phyloP scores from a whole-genome alignment of 2,888 invertebrate species.

The Limnephilus marmoratus region DNA sequence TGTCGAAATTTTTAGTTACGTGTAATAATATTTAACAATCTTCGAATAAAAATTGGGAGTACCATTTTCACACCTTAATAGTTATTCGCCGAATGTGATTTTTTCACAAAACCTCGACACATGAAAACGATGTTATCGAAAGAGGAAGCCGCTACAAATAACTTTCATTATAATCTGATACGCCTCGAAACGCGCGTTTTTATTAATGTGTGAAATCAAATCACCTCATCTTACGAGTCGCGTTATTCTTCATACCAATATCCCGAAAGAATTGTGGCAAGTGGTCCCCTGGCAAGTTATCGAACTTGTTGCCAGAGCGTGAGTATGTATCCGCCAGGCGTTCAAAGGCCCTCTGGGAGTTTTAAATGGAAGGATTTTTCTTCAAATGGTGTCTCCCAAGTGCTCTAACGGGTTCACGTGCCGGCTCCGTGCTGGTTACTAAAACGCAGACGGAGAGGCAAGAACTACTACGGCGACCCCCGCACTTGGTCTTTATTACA shows the following conservation, averaged over 20 bases:
- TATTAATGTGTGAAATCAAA: not conserved
- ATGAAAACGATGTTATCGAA: not conserved
- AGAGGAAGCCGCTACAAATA: not conserved
- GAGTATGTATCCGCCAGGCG: conserved; percentile 23
- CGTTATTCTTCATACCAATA: not conserved
- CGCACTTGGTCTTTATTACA: conserved; percentile 11
- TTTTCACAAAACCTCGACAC: too few species aligned
- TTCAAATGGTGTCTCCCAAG: conserved; percentile 34
- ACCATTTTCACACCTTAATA: too few species aligned
- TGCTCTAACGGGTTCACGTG: conserved; percentile 34
- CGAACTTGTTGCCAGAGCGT: conserved; percentile 27
- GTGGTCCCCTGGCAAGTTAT: conserved; percentile 12
- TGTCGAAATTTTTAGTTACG: too few species aligned
- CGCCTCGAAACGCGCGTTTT: not conserved
- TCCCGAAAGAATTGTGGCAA: not conserved
- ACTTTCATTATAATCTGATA: not conserved
- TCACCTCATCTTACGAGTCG: not conserved
- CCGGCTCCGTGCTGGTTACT: conserved; percentile 14
- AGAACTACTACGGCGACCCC: conserved; percentile 3
- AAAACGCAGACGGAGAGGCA: not conserved
- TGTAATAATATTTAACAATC: too few species aligned
- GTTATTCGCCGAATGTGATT: too few species aligned
- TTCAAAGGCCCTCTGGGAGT: not conserved
- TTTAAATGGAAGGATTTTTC: conserved; percentile 31
- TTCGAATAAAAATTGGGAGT: too few species aligned